A percentile compares a stretch with the other conserved stretches of the same genome.
Evolutionary conservation across 2,888 invertebrate species (phyloP).

Genomic region (Drosophila mercatorum): DNA sequence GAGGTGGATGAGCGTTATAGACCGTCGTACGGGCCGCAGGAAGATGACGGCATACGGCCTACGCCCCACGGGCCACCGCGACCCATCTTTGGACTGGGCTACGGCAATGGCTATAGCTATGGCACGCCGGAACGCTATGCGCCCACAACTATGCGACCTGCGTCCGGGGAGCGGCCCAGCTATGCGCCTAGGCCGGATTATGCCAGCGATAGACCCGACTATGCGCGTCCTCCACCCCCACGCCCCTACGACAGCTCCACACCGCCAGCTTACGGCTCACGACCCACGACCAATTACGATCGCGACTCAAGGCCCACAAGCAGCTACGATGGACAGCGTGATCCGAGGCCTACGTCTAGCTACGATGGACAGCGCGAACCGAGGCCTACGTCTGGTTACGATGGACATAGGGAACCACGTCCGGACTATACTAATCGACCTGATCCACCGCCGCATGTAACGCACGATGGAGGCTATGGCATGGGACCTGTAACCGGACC

Average conservation of each 20-base stretch:
- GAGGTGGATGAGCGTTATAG: conserved; percentile 81
- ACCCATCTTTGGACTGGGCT: conserved; percentile 82
- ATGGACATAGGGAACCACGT: conserved; percentile 52
- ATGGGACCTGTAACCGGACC: conserved; percentile 17
- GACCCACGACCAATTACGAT: conserved; percentile 33
- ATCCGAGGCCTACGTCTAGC: conserved; percentile 42
- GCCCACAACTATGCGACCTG: conserved; percentile 68
- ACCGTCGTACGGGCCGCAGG: conserved; percentile 60
- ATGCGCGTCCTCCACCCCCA: conserved; percentile 39
- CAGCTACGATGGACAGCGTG: conserved; percentile 44
- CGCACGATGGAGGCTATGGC: conserved; percentile 44
- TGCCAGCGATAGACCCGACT: conserved; percentile 57
- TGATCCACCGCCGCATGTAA: conserved; percentile 65
- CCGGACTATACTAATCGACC: conserved; percentile 82
- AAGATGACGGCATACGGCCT: conserved; percentile 57
- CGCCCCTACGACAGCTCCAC: conserved; percentile 66
- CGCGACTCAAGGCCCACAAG: conserved; percentile 46
- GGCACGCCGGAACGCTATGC: conserved; percentile 81
- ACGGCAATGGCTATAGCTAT: conserved; percentile 84
- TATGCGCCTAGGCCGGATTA: conserved; percentile 71
- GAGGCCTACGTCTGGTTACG: conserved; percentile 46
- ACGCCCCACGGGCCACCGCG: conserved; percentile 77
- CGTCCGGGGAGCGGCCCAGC: conserved; percentile 56
- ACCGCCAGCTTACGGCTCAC: conserved; percentile 47
- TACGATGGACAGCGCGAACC: conserved; percentile 29